Conservation (phyloP, 2,888 invertebrate species). For the Tetanocera ferruginea region DNA sequence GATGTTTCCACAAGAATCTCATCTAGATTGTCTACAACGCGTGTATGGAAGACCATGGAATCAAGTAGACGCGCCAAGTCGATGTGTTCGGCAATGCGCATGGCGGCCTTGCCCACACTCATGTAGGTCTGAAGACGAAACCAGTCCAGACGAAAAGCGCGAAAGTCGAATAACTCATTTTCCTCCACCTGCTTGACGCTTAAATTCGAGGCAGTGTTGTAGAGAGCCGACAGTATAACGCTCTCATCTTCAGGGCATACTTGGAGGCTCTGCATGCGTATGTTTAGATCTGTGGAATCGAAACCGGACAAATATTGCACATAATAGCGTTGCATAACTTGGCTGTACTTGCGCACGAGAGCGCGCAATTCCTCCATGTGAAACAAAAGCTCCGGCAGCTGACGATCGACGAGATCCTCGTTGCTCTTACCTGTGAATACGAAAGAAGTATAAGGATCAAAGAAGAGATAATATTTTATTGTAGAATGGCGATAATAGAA, state of each 20-base stretch:
- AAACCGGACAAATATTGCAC: constrained; percentile 97
- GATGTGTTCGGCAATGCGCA: constrained; percentile 85
- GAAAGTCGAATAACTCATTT: constrained; percentile 95
- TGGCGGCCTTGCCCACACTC: constrained; percentile 84
- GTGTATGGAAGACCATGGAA: constrained; percentile 95
- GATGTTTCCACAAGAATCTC: constrained; percentile 97
- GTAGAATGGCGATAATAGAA: neutral
- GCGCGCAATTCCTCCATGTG: constrained; percentile 98
- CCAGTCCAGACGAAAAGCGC: constrained; percentile 97
- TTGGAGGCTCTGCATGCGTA: constrained; percentile 85
- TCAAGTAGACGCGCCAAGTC: constrained; percentile 94
- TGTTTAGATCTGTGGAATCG: constrained; percentile 92
- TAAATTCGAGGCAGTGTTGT: constrained; percentile 87
- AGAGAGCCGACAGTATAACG: constrained; percentile 91
- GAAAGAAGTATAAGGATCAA: neutral
- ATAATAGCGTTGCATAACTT: constrained; percentile 97
- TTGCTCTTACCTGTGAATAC: constrained; percentile 72
- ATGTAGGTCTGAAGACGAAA: constrained; percentile 95
- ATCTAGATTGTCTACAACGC: constrained; percentile 98
- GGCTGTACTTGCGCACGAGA: constrained; percentile 94
- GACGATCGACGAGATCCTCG: constrained; percentile 95
- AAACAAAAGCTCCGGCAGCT: constrained; percentile 95
- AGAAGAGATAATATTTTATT: neutral
- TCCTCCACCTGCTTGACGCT: constrained; percentile 97
- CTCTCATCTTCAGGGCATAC: constrained; percentile 95